Base-by-base conservation (phyloP, 37 sponge, comb jelly and placozoan genomes). In the Agelas oroides region DNA sequence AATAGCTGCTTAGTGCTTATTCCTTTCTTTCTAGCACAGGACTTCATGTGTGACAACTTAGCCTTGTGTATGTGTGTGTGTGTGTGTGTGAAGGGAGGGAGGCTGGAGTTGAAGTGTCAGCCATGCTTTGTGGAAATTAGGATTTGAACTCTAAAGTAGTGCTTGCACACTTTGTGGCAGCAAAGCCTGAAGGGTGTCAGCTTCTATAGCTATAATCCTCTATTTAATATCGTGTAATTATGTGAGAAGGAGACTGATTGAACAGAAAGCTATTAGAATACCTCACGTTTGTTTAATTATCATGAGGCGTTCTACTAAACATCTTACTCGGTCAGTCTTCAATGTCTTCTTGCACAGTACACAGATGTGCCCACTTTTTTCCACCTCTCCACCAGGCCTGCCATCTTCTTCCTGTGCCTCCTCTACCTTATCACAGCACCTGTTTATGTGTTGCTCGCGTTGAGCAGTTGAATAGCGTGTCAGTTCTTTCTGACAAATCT, bases 401-500 rank as follows among this genome's bases (percentile, higher is more conserved):
- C 17, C 58, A 61, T 2, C 25, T 25, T 61, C 62, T 25, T 12
- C 11, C 62, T 61, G 12, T 12, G 8, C 57, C 16, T 32, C 58
- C 75, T 75, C 58, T 2, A 18, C 37, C 33, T 59, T 28, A 60
- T 82, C 82, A 71, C 61, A 70, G 36, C 82, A 81, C 55, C 70
- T 70, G 60, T 81, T 81, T 12, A 70, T 34, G 70, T 81, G 82
- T 31, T 70, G 57, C 59, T 81, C 24, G 0, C 82, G 70, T 19
- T 59, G 58, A 36, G 58, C 2, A 1, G 16, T 31, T 37, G 53
- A 70, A 14, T 70, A 59, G n/a, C 57, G 39, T 0, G 82, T 81
- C 71, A 81, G 21, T 6, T 81, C 82, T 39, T 57, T 81, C 59
- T 81, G 82, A 33, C 82, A 81, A n/a, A 81, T 69, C 39, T 69